Evolutionary conservation across 2,113 vertebrate species (phyloP).

Genomic region (Leucopsar rothschildi): DNA sequence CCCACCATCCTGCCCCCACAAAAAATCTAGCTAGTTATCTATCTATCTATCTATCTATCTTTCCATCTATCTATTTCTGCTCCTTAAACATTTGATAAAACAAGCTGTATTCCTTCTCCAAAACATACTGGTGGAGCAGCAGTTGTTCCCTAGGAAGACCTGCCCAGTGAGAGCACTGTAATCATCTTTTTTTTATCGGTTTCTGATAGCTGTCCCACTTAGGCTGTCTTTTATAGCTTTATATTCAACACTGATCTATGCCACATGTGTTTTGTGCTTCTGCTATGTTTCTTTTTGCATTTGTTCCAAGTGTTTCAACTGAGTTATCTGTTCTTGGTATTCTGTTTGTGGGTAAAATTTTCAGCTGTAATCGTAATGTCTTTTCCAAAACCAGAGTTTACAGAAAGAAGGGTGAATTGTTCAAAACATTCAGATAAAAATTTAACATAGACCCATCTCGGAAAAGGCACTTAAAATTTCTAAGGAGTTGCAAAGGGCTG

Average conservation of each 20-base stretch:
- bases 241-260: not conserved
- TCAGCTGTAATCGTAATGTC: not conserved
- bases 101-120: not conserved
- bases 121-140: not conserved
- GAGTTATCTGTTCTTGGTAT: not conserved
- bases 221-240: not conserved
- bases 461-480: not conserved
- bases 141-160: not conserved
- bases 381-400: not conserved
- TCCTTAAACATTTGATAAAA: not conserved
- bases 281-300: not conserved
- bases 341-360: not conserved
- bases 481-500: not conserved
- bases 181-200: accelerated
- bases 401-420: not conserved
- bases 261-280: not conserved
- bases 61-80: not conserved
- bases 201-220: not conserved
- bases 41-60: too few relatives aligned
- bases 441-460: not conserved
- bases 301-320: not conserved
- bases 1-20: not conserved
- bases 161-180: not conserved
- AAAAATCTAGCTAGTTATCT: not conserved
- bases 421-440: not conserved